Percentiles rank a stretch among this genome's conserved stretches.
Evolutionary conservation across 2,113 vertebrate genomes (phyloP).

Genomic region (Narcine bancroftii): DNA sequence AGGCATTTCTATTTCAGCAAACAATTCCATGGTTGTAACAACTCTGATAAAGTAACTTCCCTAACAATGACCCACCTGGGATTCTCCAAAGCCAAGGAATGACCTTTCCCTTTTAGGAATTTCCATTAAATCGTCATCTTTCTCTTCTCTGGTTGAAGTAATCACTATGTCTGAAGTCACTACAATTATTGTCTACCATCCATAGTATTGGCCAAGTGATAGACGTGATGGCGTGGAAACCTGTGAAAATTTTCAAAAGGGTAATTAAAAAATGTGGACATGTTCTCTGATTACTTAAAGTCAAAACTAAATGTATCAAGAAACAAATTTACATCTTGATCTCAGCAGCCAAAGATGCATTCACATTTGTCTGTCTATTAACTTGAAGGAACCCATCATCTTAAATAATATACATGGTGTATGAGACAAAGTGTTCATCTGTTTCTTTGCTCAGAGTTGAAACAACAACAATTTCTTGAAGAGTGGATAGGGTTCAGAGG

Average conservation of each 20-base stretch:
- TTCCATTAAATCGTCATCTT: background rate
- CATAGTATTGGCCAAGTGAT: background rate
- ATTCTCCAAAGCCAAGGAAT: background rate
- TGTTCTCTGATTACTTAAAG: background rate
- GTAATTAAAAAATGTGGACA: background rate
- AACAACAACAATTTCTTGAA: no score
- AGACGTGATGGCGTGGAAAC: background rate
- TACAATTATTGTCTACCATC: background rate
- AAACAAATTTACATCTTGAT: background rate
- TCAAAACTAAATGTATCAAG: background rate
- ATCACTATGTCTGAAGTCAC: background rate
- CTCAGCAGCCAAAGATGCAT: background rate
- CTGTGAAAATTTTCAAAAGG: background rate
- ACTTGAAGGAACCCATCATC: background rate
- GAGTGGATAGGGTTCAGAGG: no score
- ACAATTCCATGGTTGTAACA: background rate
- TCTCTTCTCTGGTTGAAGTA: background rate
- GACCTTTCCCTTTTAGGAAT: background rate
- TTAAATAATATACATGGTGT: background rate
- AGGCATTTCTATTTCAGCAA: background rate
- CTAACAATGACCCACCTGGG: background rate
- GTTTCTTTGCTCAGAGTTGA: background rate
- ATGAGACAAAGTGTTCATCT: background rate
- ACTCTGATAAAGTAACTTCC: background rate
- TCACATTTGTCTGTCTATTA: background rate